These are phyloP conservation scores for Lydus trimaculatus DNA, from an alignment of 2,888 invertebrate genomes.

Conservation along the genomic window DNA sequence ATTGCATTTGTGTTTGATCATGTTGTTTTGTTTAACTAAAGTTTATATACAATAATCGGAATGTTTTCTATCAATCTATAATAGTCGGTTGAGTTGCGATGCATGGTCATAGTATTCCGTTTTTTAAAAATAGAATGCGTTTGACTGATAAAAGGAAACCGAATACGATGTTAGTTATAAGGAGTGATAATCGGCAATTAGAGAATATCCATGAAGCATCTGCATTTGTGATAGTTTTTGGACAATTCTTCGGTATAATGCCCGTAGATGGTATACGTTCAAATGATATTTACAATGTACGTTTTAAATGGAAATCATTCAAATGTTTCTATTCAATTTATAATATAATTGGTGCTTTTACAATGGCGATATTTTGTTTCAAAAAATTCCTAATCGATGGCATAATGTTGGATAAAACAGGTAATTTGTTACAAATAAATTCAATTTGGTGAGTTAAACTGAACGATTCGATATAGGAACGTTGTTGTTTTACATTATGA, in stretches of 20 bases:
- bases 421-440: slow-evolving; percentile 34
- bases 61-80: background rate
- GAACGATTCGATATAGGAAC: background rate
- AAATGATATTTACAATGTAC: slow-evolving; percentile 38
- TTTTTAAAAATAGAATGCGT: slow-evolving; percentile 25
- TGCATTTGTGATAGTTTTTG: slow-evolving; percentile 45
- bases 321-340: slow-evolving; percentile 42
- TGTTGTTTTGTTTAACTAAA: background rate
- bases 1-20: background rate
- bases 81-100: background rate
- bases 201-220: slow-evolving; percentile 45
- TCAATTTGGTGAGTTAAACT: background rate
- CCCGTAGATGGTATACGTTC: slow-evolving; percentile 43
- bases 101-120: background rate
- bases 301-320: slow-evolving; percentile 47
- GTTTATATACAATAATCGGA: background rate
- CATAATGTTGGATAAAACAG: slow-evolving; percentile 47
- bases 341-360: slow-evolving; percentile 43
- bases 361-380: slow-evolving; percentile 44
- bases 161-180: slow-evolving; percentile 39
- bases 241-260: slow-evolving; percentile 52
- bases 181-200: slow-evolving; percentile 28
- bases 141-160: slow-evolving; percentile 38
- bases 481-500: slow-evolving; percentile 50
- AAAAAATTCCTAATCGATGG: slow-evolving; percentile 46